Evolutionary conservation across 1,140 invertebrate genomes (phyloP), one percentile per base, ranked within the genome.

Genomic region (Apis laboriosa): DNA sequence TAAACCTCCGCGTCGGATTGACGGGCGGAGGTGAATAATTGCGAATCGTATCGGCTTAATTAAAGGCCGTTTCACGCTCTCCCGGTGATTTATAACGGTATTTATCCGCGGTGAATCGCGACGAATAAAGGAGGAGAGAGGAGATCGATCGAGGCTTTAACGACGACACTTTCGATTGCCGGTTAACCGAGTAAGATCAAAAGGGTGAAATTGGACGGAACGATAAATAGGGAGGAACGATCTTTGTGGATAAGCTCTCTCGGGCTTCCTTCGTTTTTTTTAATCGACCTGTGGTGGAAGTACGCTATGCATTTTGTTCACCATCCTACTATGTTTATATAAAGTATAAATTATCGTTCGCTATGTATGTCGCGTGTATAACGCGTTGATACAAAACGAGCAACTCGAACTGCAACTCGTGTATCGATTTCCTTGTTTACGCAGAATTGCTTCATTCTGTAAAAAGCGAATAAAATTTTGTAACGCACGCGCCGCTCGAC

Each of bases 41-140:
- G 66, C 34, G 66, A 70, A 56, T 68, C 49, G 21, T 66, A 64
- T 55, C 75, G 61, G n/a, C n/a, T n/a, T 63, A 75, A 75, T 74
- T 60, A 60, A 34, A 60, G 19, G 53, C 28, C 51, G 72, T 60
- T 58, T 43, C 60, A 49, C 56, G 56, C n/a, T n/a, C 15, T 9
- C 9, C 21, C 21, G 19, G 19, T 3, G 66, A 68, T 68, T 68
- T 68, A 68, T 68, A 51, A 3, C 19, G 43, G 5, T 8, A n/a
- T 70, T 64, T 43, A 64, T 15, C 28, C 63, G 8, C 13, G 51
- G n/a, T 53, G 43, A 17, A 53, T 70, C 68, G 19, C 68, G 19
- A 34, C n/a, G 72, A 49, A 74, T 55, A 21, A 17, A 21, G 34
- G 13, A n/a, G 34, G 49, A 34, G 17, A 19, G 53, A 21, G 24